Evolutionary conservation across 1,140 invertebrate genomes (phyloP).

Genomic region (Ceratina calcarata): DNA sequence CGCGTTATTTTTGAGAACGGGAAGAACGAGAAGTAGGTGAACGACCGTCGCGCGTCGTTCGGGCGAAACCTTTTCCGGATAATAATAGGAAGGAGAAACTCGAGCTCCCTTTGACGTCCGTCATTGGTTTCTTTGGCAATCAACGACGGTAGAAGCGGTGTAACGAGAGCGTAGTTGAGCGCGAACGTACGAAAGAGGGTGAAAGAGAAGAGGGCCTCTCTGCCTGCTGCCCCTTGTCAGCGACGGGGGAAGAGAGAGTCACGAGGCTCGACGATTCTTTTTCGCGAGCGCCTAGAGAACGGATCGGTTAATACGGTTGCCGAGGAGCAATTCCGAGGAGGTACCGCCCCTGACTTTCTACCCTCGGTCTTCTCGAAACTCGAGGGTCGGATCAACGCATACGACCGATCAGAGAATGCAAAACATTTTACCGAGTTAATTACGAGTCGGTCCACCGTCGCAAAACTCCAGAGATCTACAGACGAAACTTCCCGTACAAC

Average conservation of each 20-base stretch:
- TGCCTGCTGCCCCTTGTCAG: neutral
- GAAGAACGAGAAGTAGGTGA: no score
- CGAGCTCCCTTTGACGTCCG: constrained; percentile 14
- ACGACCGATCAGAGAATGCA: neutral
- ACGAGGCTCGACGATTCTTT: neutral
- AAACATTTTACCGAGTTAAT: no score
- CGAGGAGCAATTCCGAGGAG: no score
- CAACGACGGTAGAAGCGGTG: constrained; percentile 9
- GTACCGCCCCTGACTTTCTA: no score
- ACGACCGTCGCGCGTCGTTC: no score
- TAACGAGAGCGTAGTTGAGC: constrained; percentile 14
- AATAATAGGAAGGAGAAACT: constrained; percentile 20
- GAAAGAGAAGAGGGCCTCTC: constrained; percentile 3
- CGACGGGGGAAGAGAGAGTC: neutral
- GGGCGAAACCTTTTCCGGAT: neutral
- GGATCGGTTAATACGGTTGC: no score
- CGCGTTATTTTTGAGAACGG: no score
- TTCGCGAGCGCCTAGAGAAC: no score
- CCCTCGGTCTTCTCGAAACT: no score
- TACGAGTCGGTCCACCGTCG: no score
- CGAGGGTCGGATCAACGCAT: neutral
- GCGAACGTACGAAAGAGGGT: neutral
- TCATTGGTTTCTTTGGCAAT: constrained; percentile 21
- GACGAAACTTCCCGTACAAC: no score
- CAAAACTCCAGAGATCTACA: no score